Conservation (phyloP, 1,140 invertebrate genomes). For the Polypedilum vanderplanki region DNA sequence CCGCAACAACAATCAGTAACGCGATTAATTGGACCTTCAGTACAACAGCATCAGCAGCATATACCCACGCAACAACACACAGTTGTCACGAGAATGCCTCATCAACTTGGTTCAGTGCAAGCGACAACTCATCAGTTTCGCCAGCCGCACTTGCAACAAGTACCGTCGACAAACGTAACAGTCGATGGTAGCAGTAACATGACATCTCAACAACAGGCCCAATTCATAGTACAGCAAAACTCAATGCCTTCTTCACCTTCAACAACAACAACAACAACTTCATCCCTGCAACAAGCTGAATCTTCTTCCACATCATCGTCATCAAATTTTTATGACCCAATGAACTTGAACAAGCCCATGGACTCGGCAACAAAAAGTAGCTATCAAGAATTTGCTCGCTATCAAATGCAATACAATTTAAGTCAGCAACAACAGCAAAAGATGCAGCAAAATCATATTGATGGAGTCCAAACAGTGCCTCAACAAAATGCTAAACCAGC, state of each 20-base stretch:
- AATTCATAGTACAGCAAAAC: constrained; percentile 36
- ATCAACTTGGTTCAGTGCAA: constrained; percentile 37
- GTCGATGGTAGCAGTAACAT: constrained; percentile 36
- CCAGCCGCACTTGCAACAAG: constrained; percentile 31
- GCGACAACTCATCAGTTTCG: constrained; percentile 35
- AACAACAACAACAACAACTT: constrained; percentile 32
- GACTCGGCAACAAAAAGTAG: constrained; percentile 53
- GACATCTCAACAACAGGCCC: constrained; percentile 41
- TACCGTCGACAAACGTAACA: constrained; percentile 33
- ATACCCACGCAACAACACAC: constrained; percentile 32
- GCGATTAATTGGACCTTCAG: constrained; percentile 19
- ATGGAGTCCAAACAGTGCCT: constrained; percentile 31
- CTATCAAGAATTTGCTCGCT: constrained; percentile 53
- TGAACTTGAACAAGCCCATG: constrained; percentile 50
- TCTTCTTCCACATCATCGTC: constrained; percentile 41
- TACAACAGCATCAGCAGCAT: constrained; percentile 36
- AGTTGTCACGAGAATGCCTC: constrained; percentile 32
- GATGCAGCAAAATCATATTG: constrained; percentile 28
- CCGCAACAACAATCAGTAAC: constrained; percentile 35
- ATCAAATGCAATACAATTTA: constrained; percentile 55
- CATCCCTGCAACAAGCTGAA: constrained; percentile 33
- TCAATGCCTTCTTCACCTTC: constrained; percentile 32
- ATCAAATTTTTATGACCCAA: constrained; percentile 46
- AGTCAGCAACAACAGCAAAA: constrained; percentile 42
- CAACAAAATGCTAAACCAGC: constrained; percentile 26